Evolutionary conservation across 2,888 invertebrate genomes (phyloP), one percentile per base, ranked within the genome.

Genomic region (Apantesis nais): DNA sequence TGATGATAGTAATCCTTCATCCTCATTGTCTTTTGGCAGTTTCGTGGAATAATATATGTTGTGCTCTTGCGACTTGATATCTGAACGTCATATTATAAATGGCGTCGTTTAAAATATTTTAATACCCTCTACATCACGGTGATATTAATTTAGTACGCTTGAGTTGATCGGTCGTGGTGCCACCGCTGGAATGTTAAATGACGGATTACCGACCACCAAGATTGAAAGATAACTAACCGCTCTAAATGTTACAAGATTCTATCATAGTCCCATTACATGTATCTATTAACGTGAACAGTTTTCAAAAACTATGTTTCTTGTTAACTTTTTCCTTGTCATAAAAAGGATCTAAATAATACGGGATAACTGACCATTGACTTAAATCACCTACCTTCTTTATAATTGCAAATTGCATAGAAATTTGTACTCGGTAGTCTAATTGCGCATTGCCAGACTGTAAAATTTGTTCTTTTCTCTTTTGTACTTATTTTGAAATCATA

Each of bases 11-110:
- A 93, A 95, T 95, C 93, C 95, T 89, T 95, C 95, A 95, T 90
- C 90, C 86, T 94, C 93, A 94, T 95, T 95, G 95, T 94, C 94
- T 94, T 94, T 94, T 95, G 94, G 94, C 95, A 94, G 92, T 93
- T 94, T 93, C 93, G 89, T 87, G 90, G 93, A 93, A 94, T 94
- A 94, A 94, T 92, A 93, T 94, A 94, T 94, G 93, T 90, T 92
- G 86, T 88, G 88, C 88, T 90, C 90, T 89, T 86, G 93, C 92
- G 92, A 92, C 92, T 90, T 93, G 93, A 93, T 93, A 92, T 93
- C 91, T 86, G 92, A 90, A 92, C 92, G 92, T 93, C 93, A 92
- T 90, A 90, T 94, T 93, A 95, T 93, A 93, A 95, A 95, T 95
- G 91, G 94, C 93, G 89, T 93, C 94, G 90, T 93, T 95, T 93